phyloP scores from a whole-genome alignment of 2,113 vertebrate species.

The Chaetorhynchus papuensis region DNA sequence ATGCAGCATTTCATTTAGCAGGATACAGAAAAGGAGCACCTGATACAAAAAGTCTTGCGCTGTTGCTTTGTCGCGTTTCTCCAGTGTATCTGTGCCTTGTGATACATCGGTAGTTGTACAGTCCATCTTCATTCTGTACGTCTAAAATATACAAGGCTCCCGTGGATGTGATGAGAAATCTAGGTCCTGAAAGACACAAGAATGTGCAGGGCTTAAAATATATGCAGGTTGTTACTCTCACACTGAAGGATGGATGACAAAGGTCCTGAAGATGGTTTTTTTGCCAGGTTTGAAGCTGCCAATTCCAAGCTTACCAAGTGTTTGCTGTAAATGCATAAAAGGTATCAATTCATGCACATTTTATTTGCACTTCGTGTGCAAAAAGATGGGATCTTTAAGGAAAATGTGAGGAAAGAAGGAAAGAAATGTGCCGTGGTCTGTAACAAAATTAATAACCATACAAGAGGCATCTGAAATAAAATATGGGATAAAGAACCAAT shows the following conservation, averaged over 20 bases:
- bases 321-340: not conserved
- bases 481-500: not conserved
- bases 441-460: not conserved
- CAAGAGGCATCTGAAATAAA: not conserved
- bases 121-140: slow-evolving; percentile 95
- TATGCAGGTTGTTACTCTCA: not conserved
- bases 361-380: not conserved
- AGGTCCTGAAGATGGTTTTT: not conserved
- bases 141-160: slow-evolving; percentile 99
- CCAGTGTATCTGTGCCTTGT: slow-evolving; percentile 96
- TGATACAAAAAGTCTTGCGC: slow-evolving; percentile 94
- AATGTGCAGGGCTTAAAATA: not conserved
- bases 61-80: slow-evolving; percentile 98
- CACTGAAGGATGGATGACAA: fast-evolving
- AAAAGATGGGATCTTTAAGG: not conserved
- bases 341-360: not conserved
- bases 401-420: not conserved
- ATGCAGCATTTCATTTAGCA: not conserved
- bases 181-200: slow-evolving; percentile 86
- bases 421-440: not conserved
- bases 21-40: slow-evolving; percentile 64
- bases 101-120: slow-evolving; percentile 98
- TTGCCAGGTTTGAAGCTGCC: not conserved
- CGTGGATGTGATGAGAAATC: slow-evolving; percentile 98
- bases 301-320: not conserved